Conservation (phyloP, 2,113 vertebrate species). For the Oceanites oceanicus region DNA sequence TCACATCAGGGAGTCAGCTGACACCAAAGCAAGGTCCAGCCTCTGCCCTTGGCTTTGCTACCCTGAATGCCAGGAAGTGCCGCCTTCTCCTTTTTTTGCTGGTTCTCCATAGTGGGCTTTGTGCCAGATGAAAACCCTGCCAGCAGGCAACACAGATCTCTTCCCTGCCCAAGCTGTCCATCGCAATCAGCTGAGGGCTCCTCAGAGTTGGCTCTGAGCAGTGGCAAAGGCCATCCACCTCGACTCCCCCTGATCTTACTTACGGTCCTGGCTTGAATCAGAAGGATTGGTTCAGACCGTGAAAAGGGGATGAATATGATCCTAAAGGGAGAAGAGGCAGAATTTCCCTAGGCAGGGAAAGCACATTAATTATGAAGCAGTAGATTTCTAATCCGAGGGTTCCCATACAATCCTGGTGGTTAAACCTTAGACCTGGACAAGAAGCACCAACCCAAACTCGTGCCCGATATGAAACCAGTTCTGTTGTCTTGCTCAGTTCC, state of each 20-base stretch:
- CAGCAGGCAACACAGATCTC: not conserved
- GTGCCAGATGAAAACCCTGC: not conserved
- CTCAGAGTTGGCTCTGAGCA: not conserved
- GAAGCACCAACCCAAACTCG: not conserved
- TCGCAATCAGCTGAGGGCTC: not conserved
- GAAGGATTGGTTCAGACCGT: not conserved
- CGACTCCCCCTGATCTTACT: not conserved
- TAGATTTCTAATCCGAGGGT: not conserved
- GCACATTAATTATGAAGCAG: not conserved
- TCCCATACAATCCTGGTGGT: not conserved
- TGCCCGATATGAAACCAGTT: not conserved
- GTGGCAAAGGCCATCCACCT: not conserved
- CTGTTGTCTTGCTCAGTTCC: not conserved
- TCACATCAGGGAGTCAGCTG: not conserved
- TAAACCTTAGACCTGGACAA: not conserved
- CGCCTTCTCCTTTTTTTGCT: not conserved
- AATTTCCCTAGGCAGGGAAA: not conserved
- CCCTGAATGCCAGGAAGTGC: not conserved
- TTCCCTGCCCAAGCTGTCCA: not conserved
- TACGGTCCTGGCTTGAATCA: not conserved
- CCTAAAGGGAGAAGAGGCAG: not conserved
- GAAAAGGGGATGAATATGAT: not conserved
- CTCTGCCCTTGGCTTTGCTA: conserved; percentile 6
- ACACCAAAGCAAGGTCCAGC: conserved; percentile 6
- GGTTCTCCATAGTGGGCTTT: not conserved